Base-by-base conservation (phyloP, 2,113 vertebrate genomes). In the Microtus ochrogaster region DNA sequence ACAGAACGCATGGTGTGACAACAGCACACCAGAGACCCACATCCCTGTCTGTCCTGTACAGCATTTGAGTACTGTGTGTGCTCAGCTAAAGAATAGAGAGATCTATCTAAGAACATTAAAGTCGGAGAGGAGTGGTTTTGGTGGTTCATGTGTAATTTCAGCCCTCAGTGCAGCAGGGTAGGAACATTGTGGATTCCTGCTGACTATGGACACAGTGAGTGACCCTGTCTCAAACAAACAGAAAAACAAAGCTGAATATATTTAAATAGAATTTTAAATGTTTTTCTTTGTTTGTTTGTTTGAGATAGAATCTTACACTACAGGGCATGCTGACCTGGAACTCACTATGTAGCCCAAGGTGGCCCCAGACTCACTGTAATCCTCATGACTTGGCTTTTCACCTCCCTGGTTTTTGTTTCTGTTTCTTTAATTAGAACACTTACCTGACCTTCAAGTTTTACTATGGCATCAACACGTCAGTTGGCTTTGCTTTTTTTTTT, bases 1-100 rank as follows among this genome's bases (percentile, higher is more conserved):
- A 98, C 98, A 98, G 98, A 98, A 98, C 88, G 97, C 97, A 98
- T 97, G 98, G 98, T 97, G 81, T 98, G 36, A 49, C 16, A 98
- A 98, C 90, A 93, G 96, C 97, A 96, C 97, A 12, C 12, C 49
- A 96, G 97, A 96, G 98, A 98, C 97, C 96, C 97, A 47, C 61
- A 95, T 95, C 98, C 94, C 94, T 97, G 97, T 85, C 96, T 97
- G 97, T 91, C 97, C 95, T 90, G 96, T 95, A 49, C 49, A 49
- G 49, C 49, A n/a, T 28, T 19, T 93, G 76, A 73, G n/a, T 33
- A 44, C 74, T 66, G 47, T 26, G 81, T 86, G 36, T 73, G 14
- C 24, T 28, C 77, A 66, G 7, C 21, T n/a, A 66, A 81, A 10
- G 58, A 90, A 81, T n/a, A 26, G 26, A 33, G 16, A 76, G 5